Evolutionary conservation across 2,113 vertebrate species (phyloP).

Genomic region (Istiophorus platypterus): DNA sequence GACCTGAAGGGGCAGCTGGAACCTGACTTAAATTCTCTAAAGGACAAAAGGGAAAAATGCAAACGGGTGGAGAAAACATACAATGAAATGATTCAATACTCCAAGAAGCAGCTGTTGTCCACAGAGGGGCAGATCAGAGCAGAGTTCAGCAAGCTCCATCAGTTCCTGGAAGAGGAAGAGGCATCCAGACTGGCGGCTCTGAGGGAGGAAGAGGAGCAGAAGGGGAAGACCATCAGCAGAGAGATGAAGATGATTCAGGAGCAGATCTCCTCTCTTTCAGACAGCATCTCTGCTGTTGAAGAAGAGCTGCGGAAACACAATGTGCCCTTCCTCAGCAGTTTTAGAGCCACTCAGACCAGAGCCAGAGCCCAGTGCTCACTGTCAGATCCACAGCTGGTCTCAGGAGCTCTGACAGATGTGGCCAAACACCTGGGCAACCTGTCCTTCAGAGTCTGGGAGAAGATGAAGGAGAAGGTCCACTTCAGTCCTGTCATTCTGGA

Average conservation of each 20-base stretch:
- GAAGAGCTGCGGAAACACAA: conserved; percentile 52
- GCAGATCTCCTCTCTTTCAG: conserved; percentile 61
- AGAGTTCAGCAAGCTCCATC: conserved; percentile 49
- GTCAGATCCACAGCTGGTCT: conserved; percentile 50
- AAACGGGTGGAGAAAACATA: conserved; percentile 37
- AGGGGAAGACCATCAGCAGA: conserved; percentile 36
- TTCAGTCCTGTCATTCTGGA: conserved; percentile 69
- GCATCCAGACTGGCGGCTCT: conserved; percentile 61
- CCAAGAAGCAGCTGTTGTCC: conserved; percentile 46
- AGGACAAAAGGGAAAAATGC: conserved; percentile 47
- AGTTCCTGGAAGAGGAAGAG: conserved; percentile 68
- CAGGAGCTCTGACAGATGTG: no score
- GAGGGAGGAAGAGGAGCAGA: conserved; percentile 62
- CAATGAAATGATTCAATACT: conserved; percentile 23
- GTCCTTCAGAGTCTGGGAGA: conserved; percentile 62
- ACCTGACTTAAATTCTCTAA: conserved; percentile 48
- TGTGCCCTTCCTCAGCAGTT: conserved; percentile 49
- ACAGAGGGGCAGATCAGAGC: conserved; percentile 62
- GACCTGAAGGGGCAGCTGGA: conserved; percentile 55
- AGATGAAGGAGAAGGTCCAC: conserved; percentile 53
- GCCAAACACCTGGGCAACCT: conserved; percentile 56
- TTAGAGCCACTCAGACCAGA: conserved; percentile 46
- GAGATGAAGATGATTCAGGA: conserved; percentile 46
- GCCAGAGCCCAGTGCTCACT: conserved; percentile 37
- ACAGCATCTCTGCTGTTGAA: conserved; percentile 56